Conservation (phyloP, 2,113 vertebrate genomes). For the Sterrhoptilus dennistouni region DNA sequence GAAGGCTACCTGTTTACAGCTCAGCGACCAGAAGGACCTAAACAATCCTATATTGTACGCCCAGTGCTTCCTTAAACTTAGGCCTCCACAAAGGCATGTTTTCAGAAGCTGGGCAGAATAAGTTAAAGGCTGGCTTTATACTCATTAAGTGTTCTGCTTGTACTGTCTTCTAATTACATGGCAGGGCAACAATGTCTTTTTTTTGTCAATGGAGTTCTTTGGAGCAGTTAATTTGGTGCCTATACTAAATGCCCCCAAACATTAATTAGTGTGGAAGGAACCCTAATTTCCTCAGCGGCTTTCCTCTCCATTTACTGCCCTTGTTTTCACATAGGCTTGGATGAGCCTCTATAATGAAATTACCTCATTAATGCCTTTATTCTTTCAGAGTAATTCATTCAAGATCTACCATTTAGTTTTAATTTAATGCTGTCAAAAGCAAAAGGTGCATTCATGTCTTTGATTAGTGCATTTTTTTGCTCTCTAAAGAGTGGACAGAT, state of each 20-base stretch:
- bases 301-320: conserved; percentile 84
- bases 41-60: conserved; percentile 91
- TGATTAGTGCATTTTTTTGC: conserved; percentile 76
- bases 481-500: conserved; percentile 81
- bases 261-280: conserved; percentile 98
- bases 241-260: conserved; percentile 89
- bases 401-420: conserved; percentile 89
- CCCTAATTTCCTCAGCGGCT: conserved; percentile 90
- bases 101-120: conserved; percentile 74
- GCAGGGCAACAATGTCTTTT: conserved; percentile 92
- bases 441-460: conserved; percentile 82
- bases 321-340: conserved; percentile 84
- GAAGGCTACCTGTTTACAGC: conserved; percentile 93
- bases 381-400: conserved; percentile 87
- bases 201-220: conserved; percentile 85
- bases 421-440: conserved; percentile 87
- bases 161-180: conserved; percentile 91
- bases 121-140: conserved; percentile 89
- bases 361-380: conserved; percentile 95
- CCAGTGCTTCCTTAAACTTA: conserved; percentile 86
- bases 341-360: conserved; percentile 92
- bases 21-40: conserved; percentile 81
- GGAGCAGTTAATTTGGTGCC: conserved; percentile 96
- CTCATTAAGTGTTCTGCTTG: conserved; percentile 89
- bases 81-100: conserved; percentile 82